Evolutionary conservation across 1,140 invertebrate species (phyloP).

Genomic region (Drosophila sucinea): DNA sequence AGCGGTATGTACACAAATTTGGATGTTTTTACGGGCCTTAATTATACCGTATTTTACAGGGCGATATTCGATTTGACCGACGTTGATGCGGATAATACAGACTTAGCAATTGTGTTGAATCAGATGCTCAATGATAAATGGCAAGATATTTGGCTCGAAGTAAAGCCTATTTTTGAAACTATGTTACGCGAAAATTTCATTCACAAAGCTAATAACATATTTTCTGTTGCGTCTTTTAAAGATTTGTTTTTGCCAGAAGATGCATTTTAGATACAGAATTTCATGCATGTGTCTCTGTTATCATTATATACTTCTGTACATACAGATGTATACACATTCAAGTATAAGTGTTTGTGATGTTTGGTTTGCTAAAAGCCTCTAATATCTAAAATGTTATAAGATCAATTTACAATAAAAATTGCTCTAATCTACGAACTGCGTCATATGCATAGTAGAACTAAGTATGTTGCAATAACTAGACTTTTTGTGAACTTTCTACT

Average conservation of each 20-base stretch:
- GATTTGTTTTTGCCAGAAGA: slow-evolving; percentile 2
- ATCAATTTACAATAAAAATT: no score
- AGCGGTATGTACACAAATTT: slow-evolving; percentile 29
- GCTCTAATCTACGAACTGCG: no score
- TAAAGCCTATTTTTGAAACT: not conserved
- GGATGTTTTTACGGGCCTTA: not conserved
- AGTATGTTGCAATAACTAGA: no score
- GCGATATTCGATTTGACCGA: not conserved
- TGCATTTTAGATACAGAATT: no score
- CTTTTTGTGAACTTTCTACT: no score
- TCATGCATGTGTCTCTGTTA: no score
- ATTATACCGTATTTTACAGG: not conserved
- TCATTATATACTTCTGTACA: no score
- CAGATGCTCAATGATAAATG: slow-evolving; percentile 83
- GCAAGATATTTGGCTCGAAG: slow-evolving; percentile 69
- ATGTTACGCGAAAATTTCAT: not conserved
- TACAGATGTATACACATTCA: no score
- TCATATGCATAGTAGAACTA: no score
- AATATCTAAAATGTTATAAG: no score
- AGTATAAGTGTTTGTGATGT: no score
- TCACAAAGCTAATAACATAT: not conserved
- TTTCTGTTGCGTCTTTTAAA: not conserved
- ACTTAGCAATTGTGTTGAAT: slow-evolving; percentile 69
- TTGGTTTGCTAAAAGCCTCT: no score
- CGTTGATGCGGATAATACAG: slow-evolving; percentile 58